Evolutionary conservation across 1,140 invertebrate species (phyloP).

Genomic region (Tetraneura akinire): DNA sequence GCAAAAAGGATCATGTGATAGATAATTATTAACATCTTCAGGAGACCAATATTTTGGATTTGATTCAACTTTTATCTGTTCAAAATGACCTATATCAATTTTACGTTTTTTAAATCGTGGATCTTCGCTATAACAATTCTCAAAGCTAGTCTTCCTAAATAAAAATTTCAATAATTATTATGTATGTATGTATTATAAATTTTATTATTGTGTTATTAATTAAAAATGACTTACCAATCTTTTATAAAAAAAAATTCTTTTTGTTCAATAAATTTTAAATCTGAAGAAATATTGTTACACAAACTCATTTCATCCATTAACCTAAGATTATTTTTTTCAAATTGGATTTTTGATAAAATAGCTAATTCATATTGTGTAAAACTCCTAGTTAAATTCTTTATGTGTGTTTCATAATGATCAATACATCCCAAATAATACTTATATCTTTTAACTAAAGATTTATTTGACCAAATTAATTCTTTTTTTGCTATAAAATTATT

Average conservation of each 20-base stretch:
- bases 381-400: background rate
- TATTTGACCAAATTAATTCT: conserved; percentile 28
- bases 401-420: background rate
- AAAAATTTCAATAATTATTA: background rate
- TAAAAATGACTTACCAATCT: background rate
- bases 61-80: conserved; percentile 5
- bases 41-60: conserved; percentile 31
- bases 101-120: conserved; percentile 13
- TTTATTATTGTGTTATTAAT: background rate
- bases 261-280: background rate
- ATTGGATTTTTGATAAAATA: background rate
- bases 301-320: background rate
- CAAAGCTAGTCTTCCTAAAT: conserved; percentile 23
- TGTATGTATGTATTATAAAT: background rate
- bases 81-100: conserved; percentile 20
- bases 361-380: background rate
- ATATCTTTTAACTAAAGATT: conserved; percentile 16
- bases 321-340: background rate
- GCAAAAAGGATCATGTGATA: conserved; percentile 7
- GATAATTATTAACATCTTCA: conserved; percentile 1
- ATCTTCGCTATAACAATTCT: conserved; percentile 4
- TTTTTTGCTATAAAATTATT: background rate
- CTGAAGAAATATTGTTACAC: background rate
- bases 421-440: conserved; percentile 11
- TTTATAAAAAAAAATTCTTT: background rate